phyloP scores from a whole-genome alignment of 2,113 vertebrate species.

The Nothocercus nigrocapillus region DNA sequence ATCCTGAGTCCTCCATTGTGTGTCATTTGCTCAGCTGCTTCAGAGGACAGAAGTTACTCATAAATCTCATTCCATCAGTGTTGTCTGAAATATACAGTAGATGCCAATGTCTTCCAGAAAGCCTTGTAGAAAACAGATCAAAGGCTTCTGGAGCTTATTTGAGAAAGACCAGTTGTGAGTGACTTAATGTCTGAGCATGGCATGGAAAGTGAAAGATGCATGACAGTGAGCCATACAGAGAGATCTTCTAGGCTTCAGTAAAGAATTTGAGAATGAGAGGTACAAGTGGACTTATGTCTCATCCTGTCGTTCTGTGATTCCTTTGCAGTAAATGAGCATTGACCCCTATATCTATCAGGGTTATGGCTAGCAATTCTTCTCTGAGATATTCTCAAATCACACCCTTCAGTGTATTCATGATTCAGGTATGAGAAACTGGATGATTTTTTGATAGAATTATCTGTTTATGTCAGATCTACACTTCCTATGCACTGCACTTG shows the following conservation, averaged over 20 bases:
- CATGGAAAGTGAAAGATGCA: slow-evolving; percentile 56
- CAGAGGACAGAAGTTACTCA: slow-evolving; percentile 52
- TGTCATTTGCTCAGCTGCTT: slow-evolving; percentile 45
- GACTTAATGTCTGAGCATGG: slow-evolving; percentile 27
- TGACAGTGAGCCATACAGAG: background rate
- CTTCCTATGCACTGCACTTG: background rate
- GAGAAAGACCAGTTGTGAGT: slow-evolving; percentile 63
- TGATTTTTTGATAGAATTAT: background rate
- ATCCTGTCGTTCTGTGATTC: slow-evolving; percentile 11
- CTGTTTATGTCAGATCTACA: background rate
- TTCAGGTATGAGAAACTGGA: background rate
- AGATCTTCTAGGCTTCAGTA: slow-evolving; percentile 4
- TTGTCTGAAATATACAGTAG: slow-evolving; percentile 57
- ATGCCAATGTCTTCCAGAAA: slow-evolving; percentile 41
- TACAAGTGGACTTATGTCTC: slow-evolving; percentile 27
- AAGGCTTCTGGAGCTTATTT: slow-evolving; percentile 58
- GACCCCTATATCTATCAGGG: background rate
- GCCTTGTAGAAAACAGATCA: slow-evolving; percentile 56
- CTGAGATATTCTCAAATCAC: background rate
- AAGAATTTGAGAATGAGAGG: slow-evolving; percentile 26
- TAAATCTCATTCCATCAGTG: slow-evolving; percentile 41
- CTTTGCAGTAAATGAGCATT: background rate
- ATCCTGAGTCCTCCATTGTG: background rate
- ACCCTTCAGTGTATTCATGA: background rate
- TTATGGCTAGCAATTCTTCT: background rate